These are phyloP conservation scores for Zaprionus africanus DNA, from an alignment of 1,140 invertebrate species.

Conservation along the genomic window DNA sequence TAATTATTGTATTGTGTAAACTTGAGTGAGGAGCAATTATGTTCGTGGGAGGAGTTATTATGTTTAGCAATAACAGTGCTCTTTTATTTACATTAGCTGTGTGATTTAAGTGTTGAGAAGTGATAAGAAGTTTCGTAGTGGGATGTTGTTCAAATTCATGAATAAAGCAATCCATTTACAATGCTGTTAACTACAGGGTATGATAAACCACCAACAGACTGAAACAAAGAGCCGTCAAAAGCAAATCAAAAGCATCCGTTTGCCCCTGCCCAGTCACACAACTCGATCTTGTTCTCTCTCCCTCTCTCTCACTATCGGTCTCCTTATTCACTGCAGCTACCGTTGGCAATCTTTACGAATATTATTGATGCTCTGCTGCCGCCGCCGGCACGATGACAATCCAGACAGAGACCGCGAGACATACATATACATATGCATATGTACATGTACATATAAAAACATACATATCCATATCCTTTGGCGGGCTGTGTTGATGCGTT, in stretches of 20 bases:
- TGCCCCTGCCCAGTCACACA: not conserved
- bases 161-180: not conserved
- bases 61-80: no score
- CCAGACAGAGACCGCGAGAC: constrained; percentile 15
- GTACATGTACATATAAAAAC: constrained; percentile 43
- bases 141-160: no score
- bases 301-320: not conserved
- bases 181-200: not conserved
- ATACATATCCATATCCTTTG: constrained; percentile 62
- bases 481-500: constrained; percentile 80
- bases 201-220: not conserved
- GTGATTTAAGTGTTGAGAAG: no score
- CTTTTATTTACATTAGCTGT: not conserved
- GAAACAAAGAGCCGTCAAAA: not conserved
- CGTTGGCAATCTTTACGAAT: constrained; percentile 70
- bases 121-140: no score
- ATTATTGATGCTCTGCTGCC: constrained; percentile 69
- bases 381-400: constrained; percentile 69
- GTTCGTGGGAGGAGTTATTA: not conserved
- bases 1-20: no score
- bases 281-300: not conserved
- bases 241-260: constrained; percentile 19
- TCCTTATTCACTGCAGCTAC: constrained; percentile 47
- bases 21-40: not conserved
- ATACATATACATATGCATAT: constrained; percentile 27